These are phyloP conservation scores for Recurvirostra avosetta DNA, from an alignment of 2,113 vertebrate genomes.

Conservation along the genomic window DNA sequence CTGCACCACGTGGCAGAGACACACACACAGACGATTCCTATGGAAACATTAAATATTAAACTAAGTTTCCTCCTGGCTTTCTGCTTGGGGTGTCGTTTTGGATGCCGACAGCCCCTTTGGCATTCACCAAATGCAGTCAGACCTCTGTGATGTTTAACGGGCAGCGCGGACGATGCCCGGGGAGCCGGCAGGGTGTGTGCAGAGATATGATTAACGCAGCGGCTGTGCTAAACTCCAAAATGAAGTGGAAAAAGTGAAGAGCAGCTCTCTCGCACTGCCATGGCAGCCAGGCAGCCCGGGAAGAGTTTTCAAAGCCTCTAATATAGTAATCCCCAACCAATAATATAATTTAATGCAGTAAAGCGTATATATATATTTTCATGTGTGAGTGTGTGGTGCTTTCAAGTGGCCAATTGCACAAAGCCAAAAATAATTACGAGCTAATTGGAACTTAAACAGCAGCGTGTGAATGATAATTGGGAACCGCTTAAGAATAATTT, in stretches of 20 bases:
- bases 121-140: neutral
- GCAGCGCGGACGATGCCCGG: neutral
- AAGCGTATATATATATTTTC: neutral
- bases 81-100: neutral
- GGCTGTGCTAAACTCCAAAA: neutral
- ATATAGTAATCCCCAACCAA: neutral
- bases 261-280: neutral
- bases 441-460: neutral
- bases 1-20: neutral
- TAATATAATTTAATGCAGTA: neutral
- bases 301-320: neutral
- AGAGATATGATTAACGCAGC: neutral
- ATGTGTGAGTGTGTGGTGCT: neutral
- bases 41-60: slow-evolving; percentile 9
- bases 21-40: neutral
- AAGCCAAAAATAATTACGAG: neutral
- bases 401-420: neutral
- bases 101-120: neutral
- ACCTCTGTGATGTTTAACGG: neutral
- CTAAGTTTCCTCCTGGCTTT: neutral
- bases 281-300: neutral
- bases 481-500: neutral
- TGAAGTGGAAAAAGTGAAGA: neutral
- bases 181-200: neutral
- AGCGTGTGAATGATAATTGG: neutral